Evolutionary conservation across 1,140 invertebrate species (phyloP), one percentile per base, ranked within the genome.

Genomic region (Dinothrombium tinctorium): DNA sequence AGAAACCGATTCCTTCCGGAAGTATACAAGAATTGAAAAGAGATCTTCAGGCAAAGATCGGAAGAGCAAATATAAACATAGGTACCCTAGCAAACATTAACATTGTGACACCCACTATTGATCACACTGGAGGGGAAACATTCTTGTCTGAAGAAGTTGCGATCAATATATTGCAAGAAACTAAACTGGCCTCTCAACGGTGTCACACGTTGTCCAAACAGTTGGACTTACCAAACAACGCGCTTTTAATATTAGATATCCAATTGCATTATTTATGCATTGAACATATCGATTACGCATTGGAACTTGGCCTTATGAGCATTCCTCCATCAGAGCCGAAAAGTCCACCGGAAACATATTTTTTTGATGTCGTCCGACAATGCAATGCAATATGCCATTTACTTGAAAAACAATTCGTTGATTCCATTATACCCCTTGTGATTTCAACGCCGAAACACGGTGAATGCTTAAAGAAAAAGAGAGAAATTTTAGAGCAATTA

Each of bases 131-230:
- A 2, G 87, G 87, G 0, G 89, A 98, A 61, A 95, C 86, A 0
- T 95, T 98, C 57, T 64, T 98, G 2, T 92, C 86, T 0, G 87
- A 95, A 58, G 82, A 92, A 56, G 66, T 96, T n/a, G 86, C 84
- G 1, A 82, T 90, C 40, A 79, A 74, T 50, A 68, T 96, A 50
- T 60, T 98, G 11, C 81, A 87, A 56, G 81, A 92, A 55, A 76
- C 79, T 1, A 87, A 89, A 58, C 68, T 76, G 24, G 84, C 86
- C 0, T 82, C 95, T 49, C 71, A 76, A 47, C 63, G 90, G 45
- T 94, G 87, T 55, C 71, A 77, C 43, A 62, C 76, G 73, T 57
- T 96, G 1, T 95, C 84, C 3, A 74, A 71, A 46, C 63, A 69
- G 15, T 67, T 69, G 29, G 84, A 95, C 41, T 55, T 83, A 17